Evolutionary conservation across 1,140 invertebrate genomes (phyloP), one percentile per base, ranked within the genome.

Genomic region (Geopemphigus sp.): DNA sequence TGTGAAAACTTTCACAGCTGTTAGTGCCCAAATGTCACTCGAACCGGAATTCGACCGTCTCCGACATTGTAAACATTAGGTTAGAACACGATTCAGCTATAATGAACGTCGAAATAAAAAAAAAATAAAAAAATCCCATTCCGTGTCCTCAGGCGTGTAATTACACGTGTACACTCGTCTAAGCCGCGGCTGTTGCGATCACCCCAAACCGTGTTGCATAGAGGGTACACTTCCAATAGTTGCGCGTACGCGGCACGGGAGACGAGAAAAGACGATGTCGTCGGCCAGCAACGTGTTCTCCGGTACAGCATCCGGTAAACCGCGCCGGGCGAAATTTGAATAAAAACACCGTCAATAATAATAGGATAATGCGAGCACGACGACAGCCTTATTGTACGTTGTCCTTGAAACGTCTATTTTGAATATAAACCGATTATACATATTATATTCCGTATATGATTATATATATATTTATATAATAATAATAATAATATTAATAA

Each of bases 401-500:
- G 74, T 78, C 74, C 74, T 78, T 78, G 74, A 78, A 78, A 78
- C 74, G 74, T 78, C 74, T 78, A 78, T 78, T 78, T 78, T 78
- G 74, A 78, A 78, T 78, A 78, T 78, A 78, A 78, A 78, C 74
- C 74, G 74, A 78, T 78, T 78, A 78, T 78, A 78, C 74, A 63
- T 26, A 50, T 78, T 78, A 63, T 78, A 78, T 78, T 63, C 74
- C 32, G 56, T 57, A 19, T 63, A 78, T 39, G 39, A 59, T 45
- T 39, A 59, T 29, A 63, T 45, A 45, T 45, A 61, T 24, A 15
- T 61, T 5, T 24, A 26, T 22, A 61, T 56, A 57, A 22, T 45
- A 10, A 56, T 56, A 73, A 73, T 74, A 57, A 39, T 57, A 56
- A 73, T 39, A 39, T 39, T 73, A 74, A 76, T 78, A 78, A 78